A percentile compares a stretch with the other conserved stretches of the same genome.
These are phyloP conservation scores for Solea senegalensis DNA, from an alignment of 2,113 vertebrate species.

Conservation along the genomic window DNA sequence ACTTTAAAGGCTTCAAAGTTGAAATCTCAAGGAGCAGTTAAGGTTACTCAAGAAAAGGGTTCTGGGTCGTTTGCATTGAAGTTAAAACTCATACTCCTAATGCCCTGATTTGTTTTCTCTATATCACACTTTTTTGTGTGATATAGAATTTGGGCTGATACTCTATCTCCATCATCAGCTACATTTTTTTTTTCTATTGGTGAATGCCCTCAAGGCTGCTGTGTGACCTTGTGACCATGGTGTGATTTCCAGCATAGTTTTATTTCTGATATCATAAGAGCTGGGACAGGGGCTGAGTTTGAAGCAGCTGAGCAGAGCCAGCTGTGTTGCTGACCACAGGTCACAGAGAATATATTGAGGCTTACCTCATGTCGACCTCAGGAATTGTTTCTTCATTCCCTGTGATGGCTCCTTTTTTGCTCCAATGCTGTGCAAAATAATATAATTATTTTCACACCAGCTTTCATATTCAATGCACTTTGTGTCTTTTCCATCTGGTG, in stretches of 20 bases:
- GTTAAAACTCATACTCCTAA: too few relatives aligned
- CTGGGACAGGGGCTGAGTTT: conserved; percentile 11
- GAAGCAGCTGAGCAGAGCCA: neutral
- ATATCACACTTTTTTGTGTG: too few relatives aligned
- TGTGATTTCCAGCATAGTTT: conserved; percentile 18
- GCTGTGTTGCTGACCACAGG: conserved; percentile 28
- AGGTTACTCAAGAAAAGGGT: too few relatives aligned
- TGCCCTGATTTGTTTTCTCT: too few relatives aligned
- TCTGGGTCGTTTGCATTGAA: too few relatives aligned
- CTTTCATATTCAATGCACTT: neutral
- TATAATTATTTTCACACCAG: conserved; percentile 12
- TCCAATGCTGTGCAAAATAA: neutral
- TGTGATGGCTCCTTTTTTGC: neutral
- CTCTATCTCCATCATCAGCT: neutral
- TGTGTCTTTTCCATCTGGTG: neutral
- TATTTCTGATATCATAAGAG: conserved; percentile 27
- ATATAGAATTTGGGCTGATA: neutral
- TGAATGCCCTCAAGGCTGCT: neutral
- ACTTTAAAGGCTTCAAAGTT: too few relatives aligned
- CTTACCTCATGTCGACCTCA: conserved; percentile 4
- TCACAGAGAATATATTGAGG: conserved; percentile 17
- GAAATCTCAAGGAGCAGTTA: too few relatives aligned
- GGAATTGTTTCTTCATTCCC: conserved; percentile 12
- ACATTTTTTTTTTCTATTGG: neutral
- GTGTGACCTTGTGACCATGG: conserved; percentile 2